Conservation (phyloP, 2,113 vertebrate genomes). For the Columbina picui region DNA sequence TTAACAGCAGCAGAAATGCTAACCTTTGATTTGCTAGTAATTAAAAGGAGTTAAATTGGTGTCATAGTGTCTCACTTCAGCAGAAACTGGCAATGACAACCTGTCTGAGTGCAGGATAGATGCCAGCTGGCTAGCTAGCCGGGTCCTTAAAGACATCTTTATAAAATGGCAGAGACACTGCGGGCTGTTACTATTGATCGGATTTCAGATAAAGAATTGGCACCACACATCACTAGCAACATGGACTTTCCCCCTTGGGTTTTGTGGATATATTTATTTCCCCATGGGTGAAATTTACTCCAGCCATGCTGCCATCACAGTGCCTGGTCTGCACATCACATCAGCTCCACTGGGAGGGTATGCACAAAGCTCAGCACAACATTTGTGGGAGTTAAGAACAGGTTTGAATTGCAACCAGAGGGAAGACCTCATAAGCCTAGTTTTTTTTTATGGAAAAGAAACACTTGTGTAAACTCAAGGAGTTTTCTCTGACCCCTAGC, state of each 20-base stretch:
- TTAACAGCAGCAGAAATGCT: background rate
- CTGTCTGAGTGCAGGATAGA: background rate
- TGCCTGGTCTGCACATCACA: background rate
- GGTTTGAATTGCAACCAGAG: background rate
- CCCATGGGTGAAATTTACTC: background rate
- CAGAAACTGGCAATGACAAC: background rate
- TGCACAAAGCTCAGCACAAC: background rate
- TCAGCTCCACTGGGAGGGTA: background rate
- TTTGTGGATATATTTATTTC: background rate
- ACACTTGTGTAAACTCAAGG: background rate
- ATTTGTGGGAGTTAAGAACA: background rate
- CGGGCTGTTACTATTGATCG: constrained; percentile 5
- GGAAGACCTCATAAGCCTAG: background rate
- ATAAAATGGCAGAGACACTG: constrained; percentile 22
- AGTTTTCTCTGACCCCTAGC: background rate
- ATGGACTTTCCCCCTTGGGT: background rate
- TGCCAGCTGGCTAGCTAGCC: background rate
- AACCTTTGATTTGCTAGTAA: background rate
- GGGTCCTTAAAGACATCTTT: constrained; percentile 14
- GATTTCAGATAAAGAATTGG: constrained; percentile 22
- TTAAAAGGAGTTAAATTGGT: constrained; percentile 21
- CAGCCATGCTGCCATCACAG: background rate
- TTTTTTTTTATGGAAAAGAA: background rate
- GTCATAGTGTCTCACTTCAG: constrained; percentile 7
- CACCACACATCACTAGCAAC: background rate